Evolutionary conservation across 2,888 invertebrate species (phyloP).

Genomic region (Graphium colonna): DNA sequence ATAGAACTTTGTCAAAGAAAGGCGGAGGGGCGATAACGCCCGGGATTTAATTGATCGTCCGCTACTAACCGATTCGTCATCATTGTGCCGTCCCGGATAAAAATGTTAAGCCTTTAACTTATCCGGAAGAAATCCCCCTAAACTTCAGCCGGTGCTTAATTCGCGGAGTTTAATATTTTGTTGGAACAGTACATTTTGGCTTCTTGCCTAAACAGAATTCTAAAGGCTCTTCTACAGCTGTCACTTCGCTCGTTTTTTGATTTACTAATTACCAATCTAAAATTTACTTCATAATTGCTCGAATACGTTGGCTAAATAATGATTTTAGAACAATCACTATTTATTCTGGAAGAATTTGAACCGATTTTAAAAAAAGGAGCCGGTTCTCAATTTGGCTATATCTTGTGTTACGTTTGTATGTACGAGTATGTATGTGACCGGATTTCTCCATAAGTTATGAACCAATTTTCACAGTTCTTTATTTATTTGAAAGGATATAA

Average conservation of each 20-base stretch:
- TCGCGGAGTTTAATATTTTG: conserved; percentile 7
- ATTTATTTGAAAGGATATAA: too few relatives aligned
- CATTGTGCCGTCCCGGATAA: conserved; percentile 6
- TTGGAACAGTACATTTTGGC: not conserved
- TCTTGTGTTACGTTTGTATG: too few relatives aligned
- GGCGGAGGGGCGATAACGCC: conserved; percentile 17
- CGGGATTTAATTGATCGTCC: conserved; percentile 11
- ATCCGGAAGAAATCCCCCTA: not conserved
- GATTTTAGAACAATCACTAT: too few relatives aligned
- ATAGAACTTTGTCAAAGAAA: conserved; percentile 47
- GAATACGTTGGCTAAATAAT: too few relatives aligned
- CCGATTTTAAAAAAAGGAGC: too few relatives aligned
- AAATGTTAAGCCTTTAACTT: conserved; percentile 21
- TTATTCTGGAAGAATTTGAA: too few relatives aligned
- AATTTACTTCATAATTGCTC: too few relatives aligned
- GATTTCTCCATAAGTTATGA: too few relatives aligned
- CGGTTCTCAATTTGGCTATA: too few relatives aligned
- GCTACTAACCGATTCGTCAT: conserved; percentile 11
- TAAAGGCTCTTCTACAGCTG: not conserved
- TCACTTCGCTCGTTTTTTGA: not conserved
- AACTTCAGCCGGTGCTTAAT: conserved; percentile 3
- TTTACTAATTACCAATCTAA: too few relatives aligned
- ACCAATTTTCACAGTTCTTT: too few relatives aligned
- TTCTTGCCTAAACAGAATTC: not conserved
- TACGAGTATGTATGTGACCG: too few relatives aligned